Evolutionary conservation across 2,797 vertebrate genomes (phyloP), one percentile per base, ranked within the genome.

Genomic region (Peromyscus melanophrys): DNA sequence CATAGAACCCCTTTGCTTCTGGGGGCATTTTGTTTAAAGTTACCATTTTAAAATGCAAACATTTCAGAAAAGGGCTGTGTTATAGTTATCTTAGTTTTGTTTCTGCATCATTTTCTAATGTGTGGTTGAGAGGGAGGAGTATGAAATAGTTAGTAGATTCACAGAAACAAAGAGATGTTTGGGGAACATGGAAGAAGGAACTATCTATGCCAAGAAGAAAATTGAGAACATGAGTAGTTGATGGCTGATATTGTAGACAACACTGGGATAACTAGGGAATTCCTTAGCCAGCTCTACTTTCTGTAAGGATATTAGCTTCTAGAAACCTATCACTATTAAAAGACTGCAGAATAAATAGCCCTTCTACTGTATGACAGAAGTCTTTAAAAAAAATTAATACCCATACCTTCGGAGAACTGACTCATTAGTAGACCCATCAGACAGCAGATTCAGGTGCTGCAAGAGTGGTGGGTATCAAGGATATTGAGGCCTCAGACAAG

Each of bases 61-160:
- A 46, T 40, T 46, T 52, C 90, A 90, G 83, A 23, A 69, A 87
- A 92, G 63, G 2, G 4, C 59, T 84, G 8, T 31, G 31, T 69
- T 87, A 16, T 84, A 87, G 67, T 78, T 82, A 81, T 9, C 37
- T 86, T 34, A 89, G 25, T 55, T 88, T n/a, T 67, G 31, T 87
- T 86, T 83, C 57, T 34, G 17, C 55, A 7, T 52, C 77, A n/a
- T 94, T 97, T 95, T 95, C 89, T 95, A 77, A 75, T 46, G 73
- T 67, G 55, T 40, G 65, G n/a, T 43, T 75, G 57, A 95, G 34
- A 85, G 29, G 43, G 8, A 84, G n/a, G 10, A 61, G 71, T 34
- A 10, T n/a, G 65, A 14, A 6, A 29, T 34, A 93, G 55, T 52
- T 78, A 61, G 25, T 69, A 63, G 75, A 69, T 92, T 80, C 31